Evolutionary conservation across 2,113 vertebrate genomes (phyloP).

Genomic region (Chaenogobius annularis): DNA sequence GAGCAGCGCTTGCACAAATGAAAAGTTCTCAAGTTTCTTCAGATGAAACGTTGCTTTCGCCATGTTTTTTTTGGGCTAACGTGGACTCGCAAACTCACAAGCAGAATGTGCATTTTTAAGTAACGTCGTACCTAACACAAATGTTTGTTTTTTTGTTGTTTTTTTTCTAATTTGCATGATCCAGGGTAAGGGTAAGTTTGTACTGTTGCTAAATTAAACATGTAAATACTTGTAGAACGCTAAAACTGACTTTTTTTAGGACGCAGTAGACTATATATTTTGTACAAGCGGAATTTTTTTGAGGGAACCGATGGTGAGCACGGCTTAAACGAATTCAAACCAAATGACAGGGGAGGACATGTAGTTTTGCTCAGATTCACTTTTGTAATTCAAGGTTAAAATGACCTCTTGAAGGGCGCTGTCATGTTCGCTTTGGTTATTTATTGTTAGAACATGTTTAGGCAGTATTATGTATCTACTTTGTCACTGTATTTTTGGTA

Average conservation of each 20-base stretch:
- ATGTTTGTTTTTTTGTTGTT: neutral
- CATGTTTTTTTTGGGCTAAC: no score
- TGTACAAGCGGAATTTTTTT: slow-evolving; percentile 76
- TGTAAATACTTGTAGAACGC: slow-evolving; percentile 54
- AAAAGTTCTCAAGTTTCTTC: neutral
- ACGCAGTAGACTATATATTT: slow-evolving; percentile 77
- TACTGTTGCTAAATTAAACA: slow-evolving; percentile 10
- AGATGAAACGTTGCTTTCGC: neutral
- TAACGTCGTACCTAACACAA: neutral
- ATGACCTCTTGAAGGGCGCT: slow-evolving; percentile 78
- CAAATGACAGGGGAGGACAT: slow-evolving; percentile 61
- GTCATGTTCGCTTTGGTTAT: slow-evolving; percentile 80
- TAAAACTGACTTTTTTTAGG: slow-evolving; percentile 55
- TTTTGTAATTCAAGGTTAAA: slow-evolving; percentile 65
- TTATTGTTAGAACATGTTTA: slow-evolving; percentile 92
- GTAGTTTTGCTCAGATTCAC: slow-evolving; percentile 25
- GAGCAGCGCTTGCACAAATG: slow-evolving; percentile 3
- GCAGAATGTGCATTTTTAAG: neutral
- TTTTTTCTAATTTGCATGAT: neutral
- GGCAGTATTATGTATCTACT: slow-evolving; percentile 85
- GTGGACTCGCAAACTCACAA: no score
- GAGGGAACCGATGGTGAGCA: slow-evolving; percentile 69
- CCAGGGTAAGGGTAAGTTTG: neutral
- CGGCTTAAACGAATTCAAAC: slow-evolving; percentile 78
- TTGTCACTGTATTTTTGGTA: slow-evolving; percentile 94